Evolutionary conservation across 2,888 invertebrate species (phyloP), one percentile per base, ranked within the genome.

Genomic region (Myathropa florea): DNA sequence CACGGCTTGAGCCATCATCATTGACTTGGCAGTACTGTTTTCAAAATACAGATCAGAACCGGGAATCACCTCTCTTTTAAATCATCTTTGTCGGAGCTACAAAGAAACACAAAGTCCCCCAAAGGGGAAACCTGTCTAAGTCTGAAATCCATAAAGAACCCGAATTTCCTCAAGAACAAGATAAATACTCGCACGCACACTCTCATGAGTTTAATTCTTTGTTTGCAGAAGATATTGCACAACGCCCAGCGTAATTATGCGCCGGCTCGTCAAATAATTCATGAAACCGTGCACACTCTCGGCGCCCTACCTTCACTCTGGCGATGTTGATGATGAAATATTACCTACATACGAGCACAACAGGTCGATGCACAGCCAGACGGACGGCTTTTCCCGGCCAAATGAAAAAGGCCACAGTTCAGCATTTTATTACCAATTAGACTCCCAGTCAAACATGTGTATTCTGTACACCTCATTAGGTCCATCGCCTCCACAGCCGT

Each of bases 361-460:
- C 76, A n/a, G n/a, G 4, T 4, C 39, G 39, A 18, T 18, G 46
- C 7, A 46, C 46, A 46, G 18, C 46, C 18, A 3, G 33, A 10
- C 18, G 2, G 18, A 3, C 18, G 30, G 30, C 63, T 57, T 23
- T 36, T 46, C 46, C 39, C 61, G 65, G 39, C 36, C 68, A 73
- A 83, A 73, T 80, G 73, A 65, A 84, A 18, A 84, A 84, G 80
- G 80, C 75, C 75, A 84, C 70, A 84, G 83, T 84, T 84, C 83
- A 84, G 12, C 64, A 70, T 67, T 60, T 71, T 84, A 80, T 75
- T 70, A 80, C 73, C 59, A 80, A 84, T 84, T 83, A 83, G 53
- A 80, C 60, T 59, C 46, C 59, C 64, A 59, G 26, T 26, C 57
- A 10, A 46, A 65, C 57, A 61, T 55, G 7, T 70, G 18, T 36